These are phyloP conservation scores for Bombus cullumanus DNA, from an alignment of 1,140 invertebrate species.

Conservation along the genomic window DNA sequence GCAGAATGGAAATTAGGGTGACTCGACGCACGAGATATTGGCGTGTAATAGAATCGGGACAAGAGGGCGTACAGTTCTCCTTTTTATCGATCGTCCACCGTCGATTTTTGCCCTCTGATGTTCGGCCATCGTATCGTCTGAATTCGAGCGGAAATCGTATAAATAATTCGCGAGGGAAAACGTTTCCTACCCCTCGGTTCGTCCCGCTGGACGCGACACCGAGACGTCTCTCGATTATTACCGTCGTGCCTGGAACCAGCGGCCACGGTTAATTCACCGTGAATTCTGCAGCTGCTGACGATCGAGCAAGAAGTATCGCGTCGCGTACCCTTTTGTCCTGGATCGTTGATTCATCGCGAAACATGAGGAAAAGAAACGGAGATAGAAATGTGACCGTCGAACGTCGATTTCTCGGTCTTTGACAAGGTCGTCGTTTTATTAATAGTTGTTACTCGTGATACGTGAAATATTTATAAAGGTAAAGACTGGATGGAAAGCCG, in stretches of 20 bases:
- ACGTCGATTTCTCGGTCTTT: constrained; percentile 26
- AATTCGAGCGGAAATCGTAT: constrained; percentile 56
- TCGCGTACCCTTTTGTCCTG: not conserved
- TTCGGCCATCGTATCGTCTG: constrained; percentile 9
- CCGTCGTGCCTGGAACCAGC: not conserved
- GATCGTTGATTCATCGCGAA: constrained; percentile 23
- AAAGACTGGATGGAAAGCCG: not conserved
- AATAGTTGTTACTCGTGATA: not conserved
- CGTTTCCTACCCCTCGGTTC: constrained; percentile 25
- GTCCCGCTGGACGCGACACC: constrained; percentile 18
- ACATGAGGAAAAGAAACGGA: not conserved
- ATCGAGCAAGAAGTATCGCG: not conserved
- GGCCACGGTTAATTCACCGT: constrained; percentile 49
- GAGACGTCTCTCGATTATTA: constrained; percentile 23
- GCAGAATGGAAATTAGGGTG: constrained; percentile 40
- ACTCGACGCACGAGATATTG: constrained; percentile 44
- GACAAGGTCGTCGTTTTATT: constrained; percentile 35
- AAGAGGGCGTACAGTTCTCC: constrained; percentile 3
- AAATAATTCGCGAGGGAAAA: constrained; percentile 58
- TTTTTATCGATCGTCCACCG: constrained; percentile 41
- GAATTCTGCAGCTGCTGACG: constrained; percentile 47
- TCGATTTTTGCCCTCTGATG: constrained; percentile 16
- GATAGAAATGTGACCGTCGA: not conserved
- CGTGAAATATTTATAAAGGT: constrained; percentile 21
- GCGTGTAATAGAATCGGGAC: constrained; percentile 51